phyloP scores from a whole-genome alignment of 1,140 invertebrate genomes.

The Trinorchestia longiramus region DNA sequence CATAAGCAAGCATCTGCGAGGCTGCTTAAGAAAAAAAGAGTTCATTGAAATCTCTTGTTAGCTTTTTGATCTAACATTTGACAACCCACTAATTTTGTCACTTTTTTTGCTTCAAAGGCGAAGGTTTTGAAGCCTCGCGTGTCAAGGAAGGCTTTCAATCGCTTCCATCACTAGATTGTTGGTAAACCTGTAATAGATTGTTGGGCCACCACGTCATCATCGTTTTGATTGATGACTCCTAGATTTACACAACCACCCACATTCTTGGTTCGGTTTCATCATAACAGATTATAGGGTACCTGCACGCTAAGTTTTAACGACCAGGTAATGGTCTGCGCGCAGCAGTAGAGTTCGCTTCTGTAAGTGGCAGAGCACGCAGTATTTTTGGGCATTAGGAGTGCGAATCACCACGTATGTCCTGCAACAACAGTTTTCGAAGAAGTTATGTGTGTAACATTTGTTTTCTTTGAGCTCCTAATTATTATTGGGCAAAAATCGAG shows the following conservation, averaged over 20 bases:
- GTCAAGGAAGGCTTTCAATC: neutral
- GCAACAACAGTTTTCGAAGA: neutral
- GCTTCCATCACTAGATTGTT: neutral
- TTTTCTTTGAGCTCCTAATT: neutral
- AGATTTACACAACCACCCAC: conserved; percentile 43
- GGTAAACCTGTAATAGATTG: conserved; percentile 23
- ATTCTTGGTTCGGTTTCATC: conserved; percentile 47
- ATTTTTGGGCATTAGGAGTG: neutral
- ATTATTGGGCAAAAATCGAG: neutral
- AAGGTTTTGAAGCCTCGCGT: neutral
- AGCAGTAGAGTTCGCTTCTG: conserved; percentile 43
- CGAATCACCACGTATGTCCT: neutral
- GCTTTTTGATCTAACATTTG: conserved; percentile 32
- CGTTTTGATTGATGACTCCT: conserved; percentile 27
- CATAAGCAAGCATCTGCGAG: neutral
- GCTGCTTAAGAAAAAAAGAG: neutral
- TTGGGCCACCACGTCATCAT: conserved; percentile 1
- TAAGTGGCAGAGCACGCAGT: neutral
- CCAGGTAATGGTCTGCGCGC: conserved; percentile 7
- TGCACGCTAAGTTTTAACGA: conserved; percentile 18
- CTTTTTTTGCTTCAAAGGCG: conserved; percentile 5
- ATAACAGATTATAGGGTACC: conserved; percentile 2
- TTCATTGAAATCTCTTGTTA: conserved; percentile 9
- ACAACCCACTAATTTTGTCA: conserved; percentile 37
- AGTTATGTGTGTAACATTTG: neutral